These are phyloP conservation scores for Phoronis australis DNA, from an alignment of 2,888 invertebrate genomes.

Conservation along the genomic window DNA sequence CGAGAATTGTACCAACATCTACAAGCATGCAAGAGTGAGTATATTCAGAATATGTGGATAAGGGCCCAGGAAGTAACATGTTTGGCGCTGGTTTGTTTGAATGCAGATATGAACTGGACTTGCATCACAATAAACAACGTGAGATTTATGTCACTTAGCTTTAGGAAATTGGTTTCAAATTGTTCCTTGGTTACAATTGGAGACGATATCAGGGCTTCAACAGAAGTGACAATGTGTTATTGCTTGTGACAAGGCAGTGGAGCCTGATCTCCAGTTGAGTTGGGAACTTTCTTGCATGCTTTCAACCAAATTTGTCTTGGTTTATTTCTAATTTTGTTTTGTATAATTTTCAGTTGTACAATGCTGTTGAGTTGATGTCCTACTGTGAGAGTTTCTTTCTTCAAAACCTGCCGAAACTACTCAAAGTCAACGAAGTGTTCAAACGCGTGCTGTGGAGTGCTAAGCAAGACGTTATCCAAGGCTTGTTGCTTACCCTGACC, in stretches of 20 bases:
- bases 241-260: too few relatives aligned
- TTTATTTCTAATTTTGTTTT: conserved; percentile 1
- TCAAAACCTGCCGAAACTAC: not conserved
- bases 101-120: too few relatives aligned
- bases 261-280: too few relatives aligned
- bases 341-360: not conserved
- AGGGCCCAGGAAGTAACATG: not conserved
- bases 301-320: too few relatives aligned
- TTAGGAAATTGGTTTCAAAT: too few relatives aligned
- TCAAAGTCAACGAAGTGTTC: conserved; percentile 1
- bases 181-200: too few relatives aligned
- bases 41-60: conserved; percentile 1
- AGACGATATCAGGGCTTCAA: too few relatives aligned
- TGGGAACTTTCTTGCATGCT: too few relatives aligned
- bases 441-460: not conserved
- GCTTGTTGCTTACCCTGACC: not conserved
- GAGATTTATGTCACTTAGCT: too few relatives aligned
- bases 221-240: too few relatives aligned
- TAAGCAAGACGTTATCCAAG: not conserved
- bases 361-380: not conserved
- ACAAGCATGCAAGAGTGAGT: conserved; percentile 81
- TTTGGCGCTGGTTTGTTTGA: too few relatives aligned
- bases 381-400: conserved; percentile 2
- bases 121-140: too few relatives aligned
- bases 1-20: conserved; percentile 86